phyloP scores from a whole-genome alignment of 2,888 invertebrate genomes.

The Shargacucullia verbasci region DNA sequence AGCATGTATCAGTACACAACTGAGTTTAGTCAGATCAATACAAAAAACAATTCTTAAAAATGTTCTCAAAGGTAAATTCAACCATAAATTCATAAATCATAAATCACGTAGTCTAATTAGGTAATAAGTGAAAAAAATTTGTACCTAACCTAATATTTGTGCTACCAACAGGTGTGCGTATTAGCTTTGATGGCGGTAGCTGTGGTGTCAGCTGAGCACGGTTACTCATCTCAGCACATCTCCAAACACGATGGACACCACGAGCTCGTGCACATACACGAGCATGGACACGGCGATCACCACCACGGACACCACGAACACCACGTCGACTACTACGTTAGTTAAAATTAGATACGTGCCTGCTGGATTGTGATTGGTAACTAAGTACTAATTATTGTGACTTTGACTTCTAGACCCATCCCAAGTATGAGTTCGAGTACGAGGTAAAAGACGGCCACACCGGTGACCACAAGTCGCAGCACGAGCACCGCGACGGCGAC shows the following conservation, averaged over 20 bases:
- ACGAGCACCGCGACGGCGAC: slow-evolving; percentile 23
- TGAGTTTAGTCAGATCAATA: slow-evolving; percentile 3
- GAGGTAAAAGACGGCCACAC: too few species aligned
- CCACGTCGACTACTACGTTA: slow-evolving; percentile 53
- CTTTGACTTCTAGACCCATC: slow-evolving; percentile 26
- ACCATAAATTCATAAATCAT: neutral
- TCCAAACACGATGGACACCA: slow-evolving; percentile 60
- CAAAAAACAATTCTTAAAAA: slow-evolving; percentile 3
- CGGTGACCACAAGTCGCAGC: slow-evolving; percentile 7
- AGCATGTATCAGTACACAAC: slow-evolving; percentile 11
- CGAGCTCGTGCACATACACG: slow-evolving; percentile 40
- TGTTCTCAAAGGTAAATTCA: slow-evolving; percentile 32
- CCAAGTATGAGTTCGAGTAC: neutral
- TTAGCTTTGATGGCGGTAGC: slow-evolving; percentile 15
- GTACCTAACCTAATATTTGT: too few species aligned
- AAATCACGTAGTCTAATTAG: neutral
- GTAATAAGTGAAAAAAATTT: neutral
- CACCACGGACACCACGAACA: slow-evolving; percentile 49
- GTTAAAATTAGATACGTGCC: neutral
- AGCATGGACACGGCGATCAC: slow-evolving; percentile 32
- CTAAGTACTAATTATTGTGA: neutral
- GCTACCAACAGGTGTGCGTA: slow-evolving; percentile 35
- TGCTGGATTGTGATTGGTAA: neutral
- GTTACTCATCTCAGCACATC: slow-evolving; percentile 63
- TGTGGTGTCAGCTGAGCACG: slow-evolving; percentile 39